phyloP scores from a whole-genome alignment of 2,113 vertebrate species.

The Dipodomys ordii region DNA sequence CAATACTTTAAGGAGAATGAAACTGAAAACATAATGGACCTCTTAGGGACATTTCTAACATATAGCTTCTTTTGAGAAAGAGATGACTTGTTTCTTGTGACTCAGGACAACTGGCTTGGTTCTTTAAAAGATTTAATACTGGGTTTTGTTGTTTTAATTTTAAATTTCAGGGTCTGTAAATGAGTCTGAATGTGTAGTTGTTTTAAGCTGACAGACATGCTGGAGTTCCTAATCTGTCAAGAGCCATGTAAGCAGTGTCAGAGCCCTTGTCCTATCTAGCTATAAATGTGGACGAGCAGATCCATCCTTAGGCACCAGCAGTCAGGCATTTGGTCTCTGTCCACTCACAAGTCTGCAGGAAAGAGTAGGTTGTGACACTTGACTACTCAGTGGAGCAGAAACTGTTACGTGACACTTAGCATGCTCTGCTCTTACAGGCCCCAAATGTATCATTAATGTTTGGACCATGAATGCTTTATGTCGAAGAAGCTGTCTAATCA shows the following conservation, averaged over 20 bases:
- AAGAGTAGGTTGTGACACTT: constrained; percentile 38
- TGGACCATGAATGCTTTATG: constrained; percentile 48
- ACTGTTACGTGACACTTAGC: constrained; percentile 53
- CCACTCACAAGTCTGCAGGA: neutral
- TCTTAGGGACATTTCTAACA: constrained; percentile 67
- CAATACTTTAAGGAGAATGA: neutral
- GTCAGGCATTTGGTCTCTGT: constrained; percentile 23
- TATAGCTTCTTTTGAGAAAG: constrained; percentile 26
- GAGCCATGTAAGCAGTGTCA: constrained; percentile 27
- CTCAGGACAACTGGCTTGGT: too few relatives aligned
- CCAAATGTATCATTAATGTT: neutral
- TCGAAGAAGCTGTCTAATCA: constrained; percentile 51
- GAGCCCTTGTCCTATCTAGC: constrained; percentile 31
- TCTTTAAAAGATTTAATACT: too few relatives aligned
- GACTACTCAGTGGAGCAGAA: neutral
- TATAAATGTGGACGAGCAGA: neutral
- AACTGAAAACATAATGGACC: constrained; percentile 12
- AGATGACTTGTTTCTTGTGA: too few relatives aligned
- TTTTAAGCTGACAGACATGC: constrained; percentile 68
- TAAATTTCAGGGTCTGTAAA: constrained; percentile 49
- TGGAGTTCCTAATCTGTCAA: constrained; percentile 66
- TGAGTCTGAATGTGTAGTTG: constrained; percentile 51
- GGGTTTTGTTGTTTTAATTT: too few relatives aligned
- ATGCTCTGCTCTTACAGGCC: constrained; percentile 33
- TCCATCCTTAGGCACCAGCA: constrained; percentile 16